A percentile compares a stretch with the other conserved stretches of the same genome.
phyloP scores from a whole-genome alignment of 2,797 vertebrate genomes.

The Coregonus ussuriensis region DNA sequence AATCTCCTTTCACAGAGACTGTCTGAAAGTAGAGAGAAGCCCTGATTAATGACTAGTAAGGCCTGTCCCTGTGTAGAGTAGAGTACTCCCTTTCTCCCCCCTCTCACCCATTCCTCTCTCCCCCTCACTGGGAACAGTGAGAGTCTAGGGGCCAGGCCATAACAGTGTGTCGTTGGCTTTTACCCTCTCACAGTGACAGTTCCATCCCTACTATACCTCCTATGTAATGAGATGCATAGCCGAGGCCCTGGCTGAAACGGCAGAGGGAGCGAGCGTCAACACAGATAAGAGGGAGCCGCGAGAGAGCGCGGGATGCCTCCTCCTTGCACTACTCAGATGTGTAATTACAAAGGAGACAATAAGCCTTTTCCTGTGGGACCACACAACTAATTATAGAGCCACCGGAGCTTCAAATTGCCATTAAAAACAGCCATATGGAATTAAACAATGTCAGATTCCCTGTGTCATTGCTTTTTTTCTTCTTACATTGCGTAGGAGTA shows the following conservation, averaged over 20 bases:
- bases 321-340: conserved; percentile 40
- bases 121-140: not conserved
- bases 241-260: not conserved
- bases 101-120: not conserved
- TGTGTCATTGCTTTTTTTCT: conserved; percentile 50
- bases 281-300: not conserved
- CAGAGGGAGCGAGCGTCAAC: not conserved
- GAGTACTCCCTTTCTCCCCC: conserved; percentile 26
- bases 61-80: too few species aligned
- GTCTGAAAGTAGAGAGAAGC: conserved; percentile 26
- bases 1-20: conserved; percentile 12
- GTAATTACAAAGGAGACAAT: conserved; percentile 80
- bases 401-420: conserved; percentile 81
- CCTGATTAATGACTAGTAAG: conserved; percentile 56
- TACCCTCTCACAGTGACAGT: not conserved
- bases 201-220: not conserved
- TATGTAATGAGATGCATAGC: not conserved
- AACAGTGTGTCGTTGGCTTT: not conserved
- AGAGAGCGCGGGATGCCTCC: not conserved
- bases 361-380: conserved; percentile 73
- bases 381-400: conserved; percentile 80
- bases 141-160: not conserved
- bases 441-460: conserved; percentile 76
- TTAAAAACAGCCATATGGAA: conserved; percentile 79
- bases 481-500: not conserved